phyloP scores from a whole-genome alignment of 2,888 invertebrate genomes.

The Hypomecis punctinalis region DNA sequence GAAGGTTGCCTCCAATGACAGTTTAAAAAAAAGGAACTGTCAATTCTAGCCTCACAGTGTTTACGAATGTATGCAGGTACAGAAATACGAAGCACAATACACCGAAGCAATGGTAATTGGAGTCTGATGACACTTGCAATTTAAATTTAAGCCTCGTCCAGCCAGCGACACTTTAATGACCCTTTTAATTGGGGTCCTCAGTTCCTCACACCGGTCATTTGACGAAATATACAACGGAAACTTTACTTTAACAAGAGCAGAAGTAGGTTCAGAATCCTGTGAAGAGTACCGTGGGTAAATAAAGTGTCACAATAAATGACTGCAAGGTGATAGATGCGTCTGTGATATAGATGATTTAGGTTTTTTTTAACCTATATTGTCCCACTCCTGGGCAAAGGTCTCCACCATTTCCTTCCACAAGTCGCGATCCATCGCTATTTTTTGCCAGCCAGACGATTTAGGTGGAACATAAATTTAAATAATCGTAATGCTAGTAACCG shows the following conservation, averaged over 20 bases:
- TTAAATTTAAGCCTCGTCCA: conserved; percentile 53
- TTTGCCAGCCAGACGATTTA: too few relatives aligned
- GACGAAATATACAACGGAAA: conserved; percentile 47
- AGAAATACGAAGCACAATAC: conserved; percentile 40
- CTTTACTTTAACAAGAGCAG: conserved; percentile 40
- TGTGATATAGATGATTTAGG: neutral
- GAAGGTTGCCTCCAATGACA: too few relatives aligned
- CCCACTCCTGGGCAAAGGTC: too few relatives aligned
- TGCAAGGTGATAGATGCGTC: conserved; percentile 24
- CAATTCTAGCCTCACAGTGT: too few relatives aligned
- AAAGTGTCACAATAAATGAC: conserved; percentile 20
- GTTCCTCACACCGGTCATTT: conserved; percentile 54
- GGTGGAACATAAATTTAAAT: too few relatives aligned
- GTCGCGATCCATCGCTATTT: too few relatives aligned
- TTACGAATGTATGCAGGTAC: neutral
- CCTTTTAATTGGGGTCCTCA: conserved; percentile 65
- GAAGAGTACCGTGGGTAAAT: conserved; percentile 15
- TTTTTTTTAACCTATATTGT: too few relatives aligned
- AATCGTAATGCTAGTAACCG: too few relatives aligned
- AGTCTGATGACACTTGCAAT: conserved; percentile 56
- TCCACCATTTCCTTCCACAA: too few relatives aligned
- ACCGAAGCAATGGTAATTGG: conserved; percentile 45
- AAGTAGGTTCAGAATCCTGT: conserved; percentile 37
- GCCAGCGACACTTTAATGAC: conserved; percentile 57
- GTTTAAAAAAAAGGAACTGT: too few relatives aligned